Evolutionary conservation across 2,888 invertebrate species (phyloP).

Genomic region (Pristionchus maxplancki): DNA sequence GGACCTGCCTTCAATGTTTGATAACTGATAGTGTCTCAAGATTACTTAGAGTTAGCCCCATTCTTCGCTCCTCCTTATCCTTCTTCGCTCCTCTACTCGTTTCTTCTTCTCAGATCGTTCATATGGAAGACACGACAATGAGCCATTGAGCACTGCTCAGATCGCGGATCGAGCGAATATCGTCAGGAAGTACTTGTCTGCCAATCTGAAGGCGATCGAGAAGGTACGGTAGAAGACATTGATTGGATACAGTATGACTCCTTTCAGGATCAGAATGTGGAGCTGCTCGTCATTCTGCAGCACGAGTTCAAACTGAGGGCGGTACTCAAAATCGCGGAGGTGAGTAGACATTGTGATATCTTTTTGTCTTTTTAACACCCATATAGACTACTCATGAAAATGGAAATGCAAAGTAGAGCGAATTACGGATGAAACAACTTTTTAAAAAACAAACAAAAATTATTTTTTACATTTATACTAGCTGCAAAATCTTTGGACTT

Average conservation of each 20-base stretch:
- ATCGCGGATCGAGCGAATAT: slow-evolving; percentile 8
- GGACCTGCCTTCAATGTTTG: too few relatives aligned
- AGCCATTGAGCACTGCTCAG: background rate
- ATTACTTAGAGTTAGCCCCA: too few relatives aligned
- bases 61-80: too few relatives aligned
- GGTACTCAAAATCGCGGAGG: slow-evolving; percentile 22
- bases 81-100: background rate
- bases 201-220: background rate
- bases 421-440: too few relatives aligned
- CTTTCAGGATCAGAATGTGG: slow-evolving; percentile 44
- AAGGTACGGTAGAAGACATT: background rate
- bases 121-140: background rate
- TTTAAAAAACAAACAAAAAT: too few relatives aligned
- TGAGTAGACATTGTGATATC: too few relatives aligned
- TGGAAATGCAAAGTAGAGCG: too few relatives aligned
- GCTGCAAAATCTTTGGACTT: too few relatives aligned
- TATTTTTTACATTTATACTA: too few relatives aligned
- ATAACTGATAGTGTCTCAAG: too few relatives aligned
- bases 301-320: slow-evolving; percentile 46
- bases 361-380: too few relatives aligned
- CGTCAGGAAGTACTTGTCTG: background rate
- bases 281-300: slow-evolving; percentile 13
- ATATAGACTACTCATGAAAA: too few relatives aligned
- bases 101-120: background rate
- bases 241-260: slow-evolving; percentile 5